These are phyloP conservation scores for Todus mexicanus DNA, from an alignment of 2,797 vertebrate species.

Conservation along the genomic window DNA sequence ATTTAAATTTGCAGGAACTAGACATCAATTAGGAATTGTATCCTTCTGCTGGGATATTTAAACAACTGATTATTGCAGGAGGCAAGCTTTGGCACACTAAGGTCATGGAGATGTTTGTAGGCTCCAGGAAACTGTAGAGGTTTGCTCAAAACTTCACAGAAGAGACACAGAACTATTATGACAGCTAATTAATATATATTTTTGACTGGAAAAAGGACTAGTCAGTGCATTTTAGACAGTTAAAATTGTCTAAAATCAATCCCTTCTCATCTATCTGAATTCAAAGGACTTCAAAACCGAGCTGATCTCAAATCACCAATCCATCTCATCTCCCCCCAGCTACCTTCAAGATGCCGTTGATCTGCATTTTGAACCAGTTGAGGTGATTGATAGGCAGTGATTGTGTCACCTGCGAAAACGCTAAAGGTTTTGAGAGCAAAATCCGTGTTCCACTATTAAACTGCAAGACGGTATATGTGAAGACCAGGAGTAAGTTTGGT, in stretches of 20 bases:
- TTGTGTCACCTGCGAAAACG: neutral
- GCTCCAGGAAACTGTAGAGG: neutral
- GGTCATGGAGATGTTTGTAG: neutral
- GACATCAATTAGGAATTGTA: neutral
- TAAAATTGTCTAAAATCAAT: neutral
- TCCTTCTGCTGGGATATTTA: neutral
- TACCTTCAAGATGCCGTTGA: neutral
- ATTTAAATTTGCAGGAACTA: neutral
- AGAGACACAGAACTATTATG: neutral
- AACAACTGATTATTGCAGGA: conserved; percentile 11
- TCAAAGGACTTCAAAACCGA: neutral
- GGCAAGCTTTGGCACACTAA: neutral
- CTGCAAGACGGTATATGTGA: neutral
- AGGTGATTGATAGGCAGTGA: neutral
- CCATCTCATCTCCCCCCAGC: neutral
- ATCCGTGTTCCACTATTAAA: neutral
- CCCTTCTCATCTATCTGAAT: neutral
- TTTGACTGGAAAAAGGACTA: neutral
- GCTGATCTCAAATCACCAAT: neutral
- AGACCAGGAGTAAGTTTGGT: neutral
- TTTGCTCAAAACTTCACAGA: neutral
- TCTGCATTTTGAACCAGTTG: neutral
- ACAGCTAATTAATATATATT: neutral
- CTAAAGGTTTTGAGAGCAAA: neutral
- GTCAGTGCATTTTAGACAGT: neutral